Percentiles rank a stretch among this genome's conserved stretches.
phyloP scores from a whole-genome alignment of 2,113 vertebrate genomes.

The Paradoxurus hermaphroditus region DNA sequence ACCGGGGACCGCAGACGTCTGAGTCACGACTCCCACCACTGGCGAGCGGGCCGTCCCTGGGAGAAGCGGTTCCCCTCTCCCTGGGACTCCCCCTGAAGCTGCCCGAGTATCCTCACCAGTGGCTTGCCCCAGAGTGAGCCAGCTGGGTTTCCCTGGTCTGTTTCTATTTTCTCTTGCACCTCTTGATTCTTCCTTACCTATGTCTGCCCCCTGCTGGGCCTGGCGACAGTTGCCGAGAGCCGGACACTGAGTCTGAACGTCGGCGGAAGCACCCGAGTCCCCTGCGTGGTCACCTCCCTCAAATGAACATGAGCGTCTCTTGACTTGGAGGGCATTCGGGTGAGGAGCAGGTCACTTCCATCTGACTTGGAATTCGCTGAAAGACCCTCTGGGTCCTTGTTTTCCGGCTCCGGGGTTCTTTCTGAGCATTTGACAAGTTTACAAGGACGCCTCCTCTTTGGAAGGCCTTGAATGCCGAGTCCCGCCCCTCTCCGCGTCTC shows the following conservation, averaged over 20 bases:
- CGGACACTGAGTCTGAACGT: too few relatives aligned
- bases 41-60: not conserved
- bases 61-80: rapidly evolving
- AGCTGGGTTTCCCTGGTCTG: not conserved
- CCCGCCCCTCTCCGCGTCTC: rapidly evolving
- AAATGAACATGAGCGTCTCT: too few relatives aligned
- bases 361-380: too few relatives aligned
- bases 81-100: rapidly evolving
- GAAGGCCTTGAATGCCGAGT: not conserved
- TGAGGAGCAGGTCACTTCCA: not conserved
- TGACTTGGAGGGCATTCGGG: not conserved
- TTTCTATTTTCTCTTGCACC: not conserved
- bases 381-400: not conserved
- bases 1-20: not conserved
- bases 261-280: not conserved
- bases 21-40: rapidly evolving
- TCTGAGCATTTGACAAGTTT: not conserved
- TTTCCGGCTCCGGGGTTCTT: not conserved
- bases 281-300: not conserved
- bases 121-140: not conserved
- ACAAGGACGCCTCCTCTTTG: not conserved
- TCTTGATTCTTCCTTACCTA: not conserved
- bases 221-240: not conserved
- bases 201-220: not conserved
- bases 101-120: rapidly evolving